Percentiles rank a stretch among this genome's conserved stretches.
Conservation (phyloP, 1,140 invertebrate species). For the Potamilus streckersoni region DNA sequence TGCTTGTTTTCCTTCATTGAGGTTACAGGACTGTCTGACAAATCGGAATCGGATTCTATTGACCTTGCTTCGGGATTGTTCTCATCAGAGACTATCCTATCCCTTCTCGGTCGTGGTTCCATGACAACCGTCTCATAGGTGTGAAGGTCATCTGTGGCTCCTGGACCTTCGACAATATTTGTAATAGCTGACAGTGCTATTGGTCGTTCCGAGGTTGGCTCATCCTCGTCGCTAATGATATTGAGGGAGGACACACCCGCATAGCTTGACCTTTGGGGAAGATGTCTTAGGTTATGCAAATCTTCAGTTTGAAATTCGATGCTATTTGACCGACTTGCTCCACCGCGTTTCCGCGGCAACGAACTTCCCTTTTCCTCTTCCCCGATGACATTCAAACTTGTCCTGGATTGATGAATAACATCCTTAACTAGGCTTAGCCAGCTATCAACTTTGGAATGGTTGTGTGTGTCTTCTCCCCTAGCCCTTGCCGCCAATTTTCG, state of each 20-base stretch:
- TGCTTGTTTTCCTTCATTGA: no score
- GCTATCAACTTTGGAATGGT: slow-evolving; percentile 36
- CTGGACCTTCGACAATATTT: neutral
- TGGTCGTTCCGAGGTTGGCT: neutral
- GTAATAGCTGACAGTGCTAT: neutral
- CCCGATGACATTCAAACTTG: slow-evolving; percentile 48
- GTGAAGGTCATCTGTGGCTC: neutral
- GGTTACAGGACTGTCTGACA: neutral
- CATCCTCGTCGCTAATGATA: slow-evolving; percentile 39
- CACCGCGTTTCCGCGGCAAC: slow-evolving; percentile 29
- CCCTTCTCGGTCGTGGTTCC: neutral
- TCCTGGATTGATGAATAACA: slow-evolving; percentile 42
- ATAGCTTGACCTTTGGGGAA: slow-evolving; percentile 27
- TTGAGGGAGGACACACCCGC: slow-evolving; percentile 31
- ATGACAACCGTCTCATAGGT: neutral
- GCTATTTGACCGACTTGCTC: slow-evolving; percentile 31
- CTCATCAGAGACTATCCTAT: neutral
- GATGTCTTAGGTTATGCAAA: slow-evolving; percentile 29
- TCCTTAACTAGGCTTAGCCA: slow-evolving; percentile 48
- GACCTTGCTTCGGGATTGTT: slow-evolving; percentile 16
- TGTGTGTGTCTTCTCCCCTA: slow-evolving; percentile 18
- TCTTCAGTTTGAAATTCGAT: slow-evolving; percentile 29
- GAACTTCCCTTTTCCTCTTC: slow-evolving; percentile 49
- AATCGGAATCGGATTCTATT: slow-evolving; percentile 26
- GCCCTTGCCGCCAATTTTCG: slow-evolving; percentile 35